Base-by-base conservation (phyloP, 1,140 invertebrate genomes). In the Drosophila repleta region DNA sequence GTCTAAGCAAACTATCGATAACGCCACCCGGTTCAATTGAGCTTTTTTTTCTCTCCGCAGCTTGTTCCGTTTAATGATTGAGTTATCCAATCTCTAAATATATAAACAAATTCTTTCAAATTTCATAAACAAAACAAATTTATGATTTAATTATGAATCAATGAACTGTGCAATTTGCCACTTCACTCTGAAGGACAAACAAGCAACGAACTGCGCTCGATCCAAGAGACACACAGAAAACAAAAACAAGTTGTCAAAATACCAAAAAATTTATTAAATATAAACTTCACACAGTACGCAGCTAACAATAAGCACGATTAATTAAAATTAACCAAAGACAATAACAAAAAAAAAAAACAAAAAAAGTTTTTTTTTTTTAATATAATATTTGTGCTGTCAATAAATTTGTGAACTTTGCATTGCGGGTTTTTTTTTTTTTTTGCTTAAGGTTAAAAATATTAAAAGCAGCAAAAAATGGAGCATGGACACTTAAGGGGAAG, bases 351-450 rank as follows among this genome's bases (percentile, higher is more conserved):
- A n/a, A n/a, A n/a, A n/a, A n/a, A n/a, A n/a, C n/a, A 11, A 2
- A 21, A 66, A 18, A 37, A 57, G 20, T 24, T 49, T 49, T n/a
- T 49, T 48, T 24, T 15, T 48, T 43, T 51, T 39, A 63, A 17
- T 74, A 85, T 74, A 81, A 82, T 85, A 87, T 88, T 87, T 88
- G 78, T 48, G 51, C 71, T 82, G 82, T 88, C 83, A 87, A 87
- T 88, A 87, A 88, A 88, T 82, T 88, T 76, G 43, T 85, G 70
- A 87, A 87, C 82, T 87, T 87, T 87, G 74, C 64, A 60, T 68
- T 69, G 81, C 68, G 62, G 62, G 68, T 52, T 71, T 70, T 70
- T 29, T n/a, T 17, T 53, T 58, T n/a, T n/a, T n/a, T 69, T 70
- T 29, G 20, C 21, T 53, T 58, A 56, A 67, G 62, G 53, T 72